Conservation (phyloP, 2,113 vertebrate genomes). For the Entelurus aequoreus region DNA sequence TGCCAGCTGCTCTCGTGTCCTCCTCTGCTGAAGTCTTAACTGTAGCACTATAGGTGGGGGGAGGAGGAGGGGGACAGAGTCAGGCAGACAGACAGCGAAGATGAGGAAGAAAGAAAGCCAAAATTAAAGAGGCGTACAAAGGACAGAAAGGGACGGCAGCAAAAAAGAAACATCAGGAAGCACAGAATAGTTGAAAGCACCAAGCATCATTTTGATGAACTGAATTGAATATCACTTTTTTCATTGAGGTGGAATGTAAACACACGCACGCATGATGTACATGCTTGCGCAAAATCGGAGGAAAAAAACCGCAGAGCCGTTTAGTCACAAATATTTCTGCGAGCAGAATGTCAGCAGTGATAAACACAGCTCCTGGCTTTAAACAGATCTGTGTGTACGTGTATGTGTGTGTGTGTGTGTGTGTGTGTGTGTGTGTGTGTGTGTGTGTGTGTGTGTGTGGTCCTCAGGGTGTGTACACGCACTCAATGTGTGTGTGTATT, state of each 20-base stretch:
- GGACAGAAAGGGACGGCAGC: slow-evolving; percentile 40
- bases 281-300: slow-evolving; percentile 18
- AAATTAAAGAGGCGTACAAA: slow-evolving; percentile 19
- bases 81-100: slow-evolving; percentile 35
- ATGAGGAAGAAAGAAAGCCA: slow-evolving; percentile 16
- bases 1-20: slow-evolving; percentile 91
- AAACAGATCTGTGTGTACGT: slow-evolving; percentile 58
- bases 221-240: not conserved
- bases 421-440: slow-evolving; percentile 50
- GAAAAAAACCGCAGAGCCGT: slow-evolving; percentile 26
- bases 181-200: not conserved
- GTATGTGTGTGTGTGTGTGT: slow-evolving; percentile 53
- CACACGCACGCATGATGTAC: not conserved
- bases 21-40: slow-evolving; percentile 96
- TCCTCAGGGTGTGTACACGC: slow-evolving; percentile 33
- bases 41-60: slow-evolving; percentile 83
- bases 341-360: slow-evolving; percentile 68
- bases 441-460: slow-evolving; percentile 66
- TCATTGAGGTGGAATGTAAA: not conserved
- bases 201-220: not conserved
- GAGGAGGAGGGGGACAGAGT: slow-evolving; percentile 8
- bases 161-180: slow-evolving; percentile 14
- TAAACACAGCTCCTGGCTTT: slow-evolving; percentile 73
- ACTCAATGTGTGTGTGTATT: slow-evolving; percentile 7
- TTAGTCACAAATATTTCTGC: slow-evolving; percentile 61